phyloP scores from a whole-genome alignment of 2,888 invertebrate genomes.

The Cheilosia scutellata region DNA sequence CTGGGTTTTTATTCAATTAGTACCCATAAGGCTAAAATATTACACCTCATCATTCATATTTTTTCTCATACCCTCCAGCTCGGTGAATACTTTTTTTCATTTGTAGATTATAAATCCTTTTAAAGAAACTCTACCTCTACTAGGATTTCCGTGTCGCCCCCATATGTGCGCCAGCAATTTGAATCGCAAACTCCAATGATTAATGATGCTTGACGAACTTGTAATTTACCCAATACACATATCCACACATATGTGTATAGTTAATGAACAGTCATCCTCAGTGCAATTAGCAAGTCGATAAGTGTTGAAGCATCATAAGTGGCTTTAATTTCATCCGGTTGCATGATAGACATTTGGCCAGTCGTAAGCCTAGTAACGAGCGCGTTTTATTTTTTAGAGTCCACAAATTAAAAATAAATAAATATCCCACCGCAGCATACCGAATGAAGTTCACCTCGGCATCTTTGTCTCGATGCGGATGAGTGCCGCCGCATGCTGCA shows the following conservation, averaged over 20 bases:
- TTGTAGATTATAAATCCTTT: too few species aligned
- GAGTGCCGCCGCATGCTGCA: constrained; percentile 5
- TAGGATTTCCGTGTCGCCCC: constrained; percentile 5
- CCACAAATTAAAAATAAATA: constrained; percentile 42
- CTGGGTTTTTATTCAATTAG: too few species aligned
- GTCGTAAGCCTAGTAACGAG: background rate
- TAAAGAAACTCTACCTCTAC: background rate
- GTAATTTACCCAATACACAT: constrained; percentile 42
- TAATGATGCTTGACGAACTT: constrained; percentile 46
- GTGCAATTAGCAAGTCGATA: constrained; percentile 57
- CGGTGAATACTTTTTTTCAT: too few species aligned
- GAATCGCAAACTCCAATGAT: constrained; percentile 22
- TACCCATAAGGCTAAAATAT: too few species aligned
- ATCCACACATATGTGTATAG: background rate
- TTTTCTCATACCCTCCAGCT: too few species aligned
- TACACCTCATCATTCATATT: too few species aligned
- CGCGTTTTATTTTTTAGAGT: constrained; percentile 26
- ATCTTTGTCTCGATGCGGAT: background rate
- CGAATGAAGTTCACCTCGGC: constrained; percentile 31
- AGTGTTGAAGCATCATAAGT: constrained; percentile 55
- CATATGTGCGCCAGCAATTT: background rate
- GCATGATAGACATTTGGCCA: constrained; percentile 11
- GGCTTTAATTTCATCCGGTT: constrained; percentile 60
- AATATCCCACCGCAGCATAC: constrained; percentile 52
- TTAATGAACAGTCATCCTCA: constrained; percentile 29